Percentiles rank a stretch among this genome's conserved stretches.
phyloP scores from a whole-genome alignment of 2,797 vertebrate species.

The Chloroceryle inda region DNA sequence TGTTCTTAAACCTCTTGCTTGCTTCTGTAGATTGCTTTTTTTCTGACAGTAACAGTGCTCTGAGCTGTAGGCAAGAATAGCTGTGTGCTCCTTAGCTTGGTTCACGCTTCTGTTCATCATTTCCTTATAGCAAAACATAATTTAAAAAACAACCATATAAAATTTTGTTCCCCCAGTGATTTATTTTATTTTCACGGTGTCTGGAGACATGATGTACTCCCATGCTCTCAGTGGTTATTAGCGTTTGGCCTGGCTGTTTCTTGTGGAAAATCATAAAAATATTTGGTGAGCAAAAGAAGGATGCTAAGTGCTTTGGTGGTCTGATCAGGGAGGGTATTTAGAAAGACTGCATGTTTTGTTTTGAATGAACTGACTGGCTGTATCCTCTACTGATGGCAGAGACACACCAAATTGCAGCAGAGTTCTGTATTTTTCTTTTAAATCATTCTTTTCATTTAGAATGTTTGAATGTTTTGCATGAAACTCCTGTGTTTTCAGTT shows the following conservation, averaged over 20 bases:
- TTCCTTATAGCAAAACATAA: constrained; percentile 65
- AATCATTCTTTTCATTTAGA: constrained; percentile 38
- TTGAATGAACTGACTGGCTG: constrained; percentile 53
- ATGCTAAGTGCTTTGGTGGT: constrained; percentile 80
- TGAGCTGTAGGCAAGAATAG: constrained; percentile 11
- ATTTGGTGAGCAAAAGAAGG: constrained; percentile 78
- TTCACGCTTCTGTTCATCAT: constrained; percentile 35
- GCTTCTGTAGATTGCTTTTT: background rate
- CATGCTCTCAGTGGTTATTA: constrained; percentile 76
- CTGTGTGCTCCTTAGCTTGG: background rate
- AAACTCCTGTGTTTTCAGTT: constrained; percentile 2
- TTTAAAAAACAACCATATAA: constrained; percentile 69
- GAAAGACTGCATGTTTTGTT: constrained; percentile 62
- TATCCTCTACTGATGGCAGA: constrained; percentile 34
- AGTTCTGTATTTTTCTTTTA: constrained; percentile 47
- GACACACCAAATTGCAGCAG: constrained; percentile 10
- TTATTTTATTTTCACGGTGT: constrained; percentile 62
- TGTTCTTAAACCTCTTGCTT: background rate
- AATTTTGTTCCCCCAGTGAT: constrained; percentile 43
- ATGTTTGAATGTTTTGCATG: background rate
- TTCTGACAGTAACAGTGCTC: background rate
- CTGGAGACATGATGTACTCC: constrained; percentile 69
- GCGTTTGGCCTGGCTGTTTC: constrained; percentile 74
- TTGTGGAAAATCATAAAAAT: constrained; percentile 83
- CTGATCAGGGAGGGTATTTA: constrained; percentile 74